Evolutionary conservation across 2,113 vertebrate genomes (phyloP), one percentile per base, ranked within the genome.

Genomic region (Sylvia atricapilla): DNA sequence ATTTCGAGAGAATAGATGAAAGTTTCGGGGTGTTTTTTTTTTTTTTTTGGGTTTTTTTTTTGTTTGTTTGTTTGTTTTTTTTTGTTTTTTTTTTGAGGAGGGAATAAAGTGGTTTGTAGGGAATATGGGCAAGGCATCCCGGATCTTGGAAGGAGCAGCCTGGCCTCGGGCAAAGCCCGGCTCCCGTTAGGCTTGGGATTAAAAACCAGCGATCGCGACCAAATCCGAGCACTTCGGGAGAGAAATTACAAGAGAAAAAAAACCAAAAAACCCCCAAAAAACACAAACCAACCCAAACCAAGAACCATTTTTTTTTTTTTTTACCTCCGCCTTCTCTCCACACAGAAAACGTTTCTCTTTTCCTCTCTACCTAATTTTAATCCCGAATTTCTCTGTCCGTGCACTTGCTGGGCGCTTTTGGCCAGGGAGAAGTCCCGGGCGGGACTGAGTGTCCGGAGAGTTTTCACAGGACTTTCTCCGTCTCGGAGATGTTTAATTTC

Each of bases 321-420:
- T 23, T 5, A 33, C 14, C 12, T 22, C 22, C 6, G 12, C 2
- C n/a, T 70, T 17, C 63, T 95, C 95, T 59, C 63, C 70, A 9
- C 52, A 12, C 6, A 56, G n/a, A 83, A 84, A 66, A 11, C 44
- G 4, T 5, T 60, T 24, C 19, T 46, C 3, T 60, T 37, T 77
- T 20, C 33, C 27, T 62, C 63, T 25, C 37, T 9, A 7, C 15
- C 1, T 23, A 4, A 35, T 58, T 62, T 30, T 56, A 90, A 77
- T 1, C 41, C 14, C 27, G 5, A 25, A 10, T 31, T 6, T 43
- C 52, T 31, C 72, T 68, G 33, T 2, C 53, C 10, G 1, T 21
- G 75, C 94, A 90, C 93, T 97, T 92, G 94, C 59, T 31, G 75
- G 70, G 5, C n/a, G 68, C 21, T 13, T 83, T 47, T 35, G 30